Base-by-base conservation (phyloP, 2,113 vertebrate genomes). In the Scomber scombrus region DNA sequence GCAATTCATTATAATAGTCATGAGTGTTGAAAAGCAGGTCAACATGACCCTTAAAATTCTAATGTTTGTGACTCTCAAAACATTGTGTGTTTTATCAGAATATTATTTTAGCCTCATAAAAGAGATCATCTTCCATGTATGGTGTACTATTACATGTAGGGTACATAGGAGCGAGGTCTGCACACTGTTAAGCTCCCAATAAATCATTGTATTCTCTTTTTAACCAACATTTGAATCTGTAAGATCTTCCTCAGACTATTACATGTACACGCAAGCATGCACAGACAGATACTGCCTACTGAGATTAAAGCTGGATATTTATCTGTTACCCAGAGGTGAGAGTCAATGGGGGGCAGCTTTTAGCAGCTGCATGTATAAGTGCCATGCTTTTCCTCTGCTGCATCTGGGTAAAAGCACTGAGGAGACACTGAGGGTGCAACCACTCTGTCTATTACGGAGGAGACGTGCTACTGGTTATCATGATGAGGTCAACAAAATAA, bases 291-390 rank as follows among this genome's bases (percentile, higher is more conserved):
- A 73, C 55, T 71, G 74, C 74, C 55, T 4, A 18, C 40, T 71
- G 68, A 85, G 56, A 88, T 67, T 80, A 58, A 82, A 88, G 78
- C 81, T 88, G 84, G 71, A 71, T 90, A 75, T 92, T 93, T 91
- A 89, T 89, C 88, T 64, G 83, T 89, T 87, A 88, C 87, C 71
- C 82, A 81, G 86, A 89, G 88, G 89, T 93, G 85, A 81, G 75
- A 85, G 82, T 84, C 81, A 90, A 88, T 85, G 74, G 85, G 85
- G 89, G 86, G 69, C 79, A 89, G 90, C 92, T 94, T 94, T 95
- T 93, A 94, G 92, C 91, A 88, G 86, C 86, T 89, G 78, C 70
- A 78, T 85, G 75, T 77, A 70, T 81, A 81, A 90, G 84, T 88
- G 87, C 78, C 60, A 75, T 34, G 76, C 43, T 57, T 63, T 83